Evolutionary conservation across 2,888 invertebrate species (phyloP).

Genomic region (Synanthedon formicaeformis): DNA sequence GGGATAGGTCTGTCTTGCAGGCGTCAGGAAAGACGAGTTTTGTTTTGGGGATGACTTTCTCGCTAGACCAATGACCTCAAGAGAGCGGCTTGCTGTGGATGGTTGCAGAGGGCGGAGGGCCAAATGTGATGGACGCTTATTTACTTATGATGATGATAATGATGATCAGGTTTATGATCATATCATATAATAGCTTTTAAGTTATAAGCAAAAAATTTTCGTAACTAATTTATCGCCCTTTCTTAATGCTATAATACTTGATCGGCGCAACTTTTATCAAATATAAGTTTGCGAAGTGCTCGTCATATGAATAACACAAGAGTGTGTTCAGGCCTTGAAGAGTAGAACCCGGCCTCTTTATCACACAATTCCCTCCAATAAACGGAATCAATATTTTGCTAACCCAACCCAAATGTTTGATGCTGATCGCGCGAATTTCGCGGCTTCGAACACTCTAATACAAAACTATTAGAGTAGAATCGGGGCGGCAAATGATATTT

Average conservation of each 20-base stretch:
- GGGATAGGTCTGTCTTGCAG: no score
- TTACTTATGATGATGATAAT: neutral
- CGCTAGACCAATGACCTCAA: no score
- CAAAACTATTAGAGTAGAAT: conserved; percentile 33
- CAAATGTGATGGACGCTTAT: neutral
- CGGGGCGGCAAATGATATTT: conserved; percentile 40
- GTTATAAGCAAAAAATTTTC: no score
- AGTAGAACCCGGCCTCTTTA: neutral
- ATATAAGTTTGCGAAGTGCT: no score
- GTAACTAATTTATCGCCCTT: no score
- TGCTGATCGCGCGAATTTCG: neutral
- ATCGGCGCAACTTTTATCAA: no score
- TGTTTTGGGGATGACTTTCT: no score
- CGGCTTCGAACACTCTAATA: conserved; percentile 12
- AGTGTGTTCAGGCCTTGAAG: neutral
- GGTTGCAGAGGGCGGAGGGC: no score
- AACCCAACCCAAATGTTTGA: neutral
- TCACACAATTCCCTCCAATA: neutral
- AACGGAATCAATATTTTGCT: neutral
- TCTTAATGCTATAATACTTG: no score
- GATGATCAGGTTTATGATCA: neutral
- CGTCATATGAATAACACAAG: no score
- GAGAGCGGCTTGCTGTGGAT: no score
- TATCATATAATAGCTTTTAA: neutral
- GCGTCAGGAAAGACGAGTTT: no score